phyloP scores from a whole-genome alignment of 2,797 vertebrate species.

The Toxotes lorentzi region DNA sequence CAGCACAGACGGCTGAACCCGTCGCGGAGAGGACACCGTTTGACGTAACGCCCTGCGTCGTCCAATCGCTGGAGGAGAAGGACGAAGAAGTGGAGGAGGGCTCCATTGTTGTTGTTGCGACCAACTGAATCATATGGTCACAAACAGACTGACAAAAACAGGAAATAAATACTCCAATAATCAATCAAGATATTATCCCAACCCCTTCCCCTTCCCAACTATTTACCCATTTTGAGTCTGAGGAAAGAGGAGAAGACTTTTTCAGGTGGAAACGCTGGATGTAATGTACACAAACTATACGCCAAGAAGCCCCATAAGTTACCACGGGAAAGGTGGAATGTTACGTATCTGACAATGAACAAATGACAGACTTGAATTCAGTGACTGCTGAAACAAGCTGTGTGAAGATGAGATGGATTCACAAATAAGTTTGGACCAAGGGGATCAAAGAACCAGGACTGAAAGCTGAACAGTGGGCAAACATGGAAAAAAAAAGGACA shows the following conservation, averaged over 20 bases:
- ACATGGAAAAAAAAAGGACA: neutral
- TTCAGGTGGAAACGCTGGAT: conserved; percentile 47
- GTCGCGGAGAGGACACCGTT: conserved; percentile 85
- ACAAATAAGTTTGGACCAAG: conserved; percentile 24
- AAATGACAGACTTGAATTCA: conserved; percentile 36
- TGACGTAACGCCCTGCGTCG: conserved; percentile 91
- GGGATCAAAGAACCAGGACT: conserved; percentile 56
- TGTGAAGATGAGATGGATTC: conserved; percentile 5
- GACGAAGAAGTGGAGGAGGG: conserved; percentile 84
- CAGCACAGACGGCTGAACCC: conserved; percentile 63
- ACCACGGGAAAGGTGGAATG: conserved; percentile 30
- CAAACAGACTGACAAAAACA: conserved; percentile 27
- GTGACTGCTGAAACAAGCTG: conserved; percentile 42
- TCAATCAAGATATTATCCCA: conserved; percentile 78
- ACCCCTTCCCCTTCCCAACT: conserved; percentile 46
- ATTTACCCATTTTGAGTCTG: conserved; percentile 61
- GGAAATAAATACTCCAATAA: conserved; percentile 76
- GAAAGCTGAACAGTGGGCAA: conserved; percentile 1
- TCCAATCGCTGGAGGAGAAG: conserved; percentile 91
- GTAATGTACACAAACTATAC: conserved; percentile 50
- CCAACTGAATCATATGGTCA: conserved; percentile 72
- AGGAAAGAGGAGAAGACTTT: conserved; percentile 40
- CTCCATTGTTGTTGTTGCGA: conserved; percentile 72
- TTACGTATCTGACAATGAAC: conserved; percentile 9
- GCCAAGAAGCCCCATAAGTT: conserved; percentile 37